These are phyloP conservation scores for Apamea epomidion DNA, from an alignment of 2,888 invertebrate genomes.

Conservation along the genomic window DNA sequence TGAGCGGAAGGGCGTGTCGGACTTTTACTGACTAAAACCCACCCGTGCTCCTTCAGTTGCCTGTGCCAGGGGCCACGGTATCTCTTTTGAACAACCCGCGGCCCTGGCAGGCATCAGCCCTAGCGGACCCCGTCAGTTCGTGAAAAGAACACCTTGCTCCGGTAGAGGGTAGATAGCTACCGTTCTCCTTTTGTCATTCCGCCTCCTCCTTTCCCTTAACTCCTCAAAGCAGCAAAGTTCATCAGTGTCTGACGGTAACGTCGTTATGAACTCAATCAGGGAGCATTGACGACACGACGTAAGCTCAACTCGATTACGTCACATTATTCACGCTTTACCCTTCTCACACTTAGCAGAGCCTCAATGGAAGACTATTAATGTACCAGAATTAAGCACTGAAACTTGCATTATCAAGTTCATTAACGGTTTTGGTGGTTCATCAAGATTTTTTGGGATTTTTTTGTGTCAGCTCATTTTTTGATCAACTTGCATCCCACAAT, in stretches of 20 bases:
- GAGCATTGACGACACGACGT: conserved; percentile 86
- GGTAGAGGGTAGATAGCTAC: not conserved
- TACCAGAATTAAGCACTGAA: conserved; percentile 42
- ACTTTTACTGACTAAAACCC: no score
- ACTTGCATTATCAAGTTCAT: conserved; percentile 50
- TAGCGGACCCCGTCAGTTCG: no score
- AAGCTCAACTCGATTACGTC: conserved; percentile 84
- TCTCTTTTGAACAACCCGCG: no score
- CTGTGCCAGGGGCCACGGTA: no score
- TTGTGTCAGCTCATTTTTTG: conserved; percentile 8
- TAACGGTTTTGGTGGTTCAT: conserved; percentile 14
- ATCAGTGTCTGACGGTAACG: conserved; percentile 85
- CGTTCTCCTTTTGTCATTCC: conserved; percentile 9
- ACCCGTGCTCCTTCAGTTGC: no score
- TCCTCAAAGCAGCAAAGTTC: conserved; percentile 80
- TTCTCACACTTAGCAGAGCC: conserved; percentile 50
- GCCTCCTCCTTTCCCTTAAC: conserved; percentile 60
- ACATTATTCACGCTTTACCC: conserved; percentile 81
- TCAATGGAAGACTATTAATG: conserved; percentile 53
- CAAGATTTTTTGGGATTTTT: not conserved
- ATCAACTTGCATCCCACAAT: not conserved
- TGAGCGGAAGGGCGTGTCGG: no score
- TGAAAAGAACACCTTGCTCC: not conserved
- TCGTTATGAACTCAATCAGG: conserved; percentile 88
- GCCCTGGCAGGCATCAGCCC: no score